Evolutionary conservation across 2,888 invertebrate species (phyloP).

Genomic region (Phengaris arion): DNA sequence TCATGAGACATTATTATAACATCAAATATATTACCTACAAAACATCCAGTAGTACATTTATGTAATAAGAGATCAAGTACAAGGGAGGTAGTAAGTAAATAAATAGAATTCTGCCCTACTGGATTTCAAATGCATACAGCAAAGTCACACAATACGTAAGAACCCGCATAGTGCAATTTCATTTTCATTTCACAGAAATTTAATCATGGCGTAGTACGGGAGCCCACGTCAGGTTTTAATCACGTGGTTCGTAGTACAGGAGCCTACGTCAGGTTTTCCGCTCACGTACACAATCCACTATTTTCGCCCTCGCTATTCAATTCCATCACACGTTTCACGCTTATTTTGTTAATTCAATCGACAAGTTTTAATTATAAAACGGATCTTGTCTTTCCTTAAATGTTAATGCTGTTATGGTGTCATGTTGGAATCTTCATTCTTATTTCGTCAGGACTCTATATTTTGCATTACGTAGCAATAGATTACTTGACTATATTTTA

Average conservation of each 20-base stretch:
- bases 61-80: too few relatives aligned
- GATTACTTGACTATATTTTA: too few relatives aligned
- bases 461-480: too few relatives aligned
- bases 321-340: not conserved
- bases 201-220: not conserved
- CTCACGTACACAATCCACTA: not conserved
- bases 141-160: not conserved
- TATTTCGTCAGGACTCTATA: too few relatives aligned
- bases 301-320: not conserved
- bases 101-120: too few relatives aligned
- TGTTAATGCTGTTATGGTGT: not conserved
- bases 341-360: not conserved
- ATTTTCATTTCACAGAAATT: constrained; percentile 16
- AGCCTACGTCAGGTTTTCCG: not conserved
- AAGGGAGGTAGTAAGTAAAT: too few relatives aligned
- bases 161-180: constrained; percentile 8
- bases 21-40: too few relatives aligned
- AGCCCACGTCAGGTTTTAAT: constrained; percentile 5
- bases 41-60: too few relatives aligned
- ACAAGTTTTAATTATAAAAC: not conserved
- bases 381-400: not conserved
- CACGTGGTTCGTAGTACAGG: constrained; percentile 9
- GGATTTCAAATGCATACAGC: too few relatives aligned
- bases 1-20: too few relatives aligned
- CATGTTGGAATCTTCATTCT: too few relatives aligned